Evolutionary conservation across 64 coral and sea anemone genomes (phyloP).

Genomic region (Actinia tenebrosa): DNA sequence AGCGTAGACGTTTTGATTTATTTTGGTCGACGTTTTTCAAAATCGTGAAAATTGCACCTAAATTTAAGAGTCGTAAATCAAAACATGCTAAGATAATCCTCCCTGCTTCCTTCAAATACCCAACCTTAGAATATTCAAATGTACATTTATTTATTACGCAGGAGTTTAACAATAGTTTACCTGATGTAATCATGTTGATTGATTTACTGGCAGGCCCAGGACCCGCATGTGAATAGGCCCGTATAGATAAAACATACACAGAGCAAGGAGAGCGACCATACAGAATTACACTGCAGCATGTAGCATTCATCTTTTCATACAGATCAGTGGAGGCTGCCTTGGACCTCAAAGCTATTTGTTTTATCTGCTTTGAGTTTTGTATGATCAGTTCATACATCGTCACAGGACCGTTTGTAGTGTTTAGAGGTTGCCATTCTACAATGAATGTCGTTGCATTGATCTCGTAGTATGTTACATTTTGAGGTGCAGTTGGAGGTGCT

Average conservation of each 20-base stretch:
- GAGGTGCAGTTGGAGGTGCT: not conserved
- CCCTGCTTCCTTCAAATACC: no score
- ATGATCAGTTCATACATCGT: not conserved
- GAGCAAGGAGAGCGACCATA: not conserved
- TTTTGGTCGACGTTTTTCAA: no score
- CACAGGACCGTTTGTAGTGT: not conserved
- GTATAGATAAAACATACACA: not conserved
- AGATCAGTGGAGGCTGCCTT: not conserved
- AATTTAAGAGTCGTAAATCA: no score
- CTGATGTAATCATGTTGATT: not conserved
- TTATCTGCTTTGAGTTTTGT: not conserved
- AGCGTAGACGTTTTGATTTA: no score
- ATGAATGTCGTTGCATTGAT: not conserved
- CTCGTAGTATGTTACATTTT: not conserved
- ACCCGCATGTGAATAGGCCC: not conserved
- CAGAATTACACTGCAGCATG: not conserved
- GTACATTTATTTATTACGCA: not conserved
- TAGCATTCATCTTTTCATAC: not conserved
- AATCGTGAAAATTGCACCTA: no score
- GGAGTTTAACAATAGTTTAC: not conserved
- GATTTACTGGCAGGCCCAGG: not conserved
- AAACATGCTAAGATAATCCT: no score
- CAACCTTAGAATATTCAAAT: not conserved
- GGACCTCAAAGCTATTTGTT: not conserved
- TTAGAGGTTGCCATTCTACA: not conserved